Base-by-base conservation (phyloP, 2,113 vertebrate genomes). In the Chloropsis hardwickii region DNA sequence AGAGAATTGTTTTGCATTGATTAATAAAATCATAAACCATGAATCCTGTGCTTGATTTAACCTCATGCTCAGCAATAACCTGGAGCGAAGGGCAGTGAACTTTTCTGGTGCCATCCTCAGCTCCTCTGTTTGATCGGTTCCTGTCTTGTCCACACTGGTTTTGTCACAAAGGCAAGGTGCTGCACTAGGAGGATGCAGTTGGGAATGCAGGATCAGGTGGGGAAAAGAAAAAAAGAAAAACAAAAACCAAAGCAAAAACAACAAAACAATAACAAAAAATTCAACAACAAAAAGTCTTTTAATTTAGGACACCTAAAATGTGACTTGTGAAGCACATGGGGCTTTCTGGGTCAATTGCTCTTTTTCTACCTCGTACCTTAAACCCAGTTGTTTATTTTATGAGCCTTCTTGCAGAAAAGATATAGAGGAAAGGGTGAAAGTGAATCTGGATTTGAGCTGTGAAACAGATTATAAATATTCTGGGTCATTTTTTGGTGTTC, bases 181-280 rank as follows among this genome's bases (percentile, higher is more conserved):
- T 61, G 40, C 21, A 7, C 24, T 33, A 6, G 3, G 3, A 64
- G n/a, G 29, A n/a, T 42, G 27, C 35, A 77, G 10, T 17, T 27
- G 22, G 22, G 90, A 67, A 28, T 3, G 6, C 22, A 45, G 23
- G 25, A 10, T 21, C 8, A 11, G 10, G 0, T 60, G 4, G 11
- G 0, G 5, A 4, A 9, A 11, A 20, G 6, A 6, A 27, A 27
- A 23, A 33, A 33, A 11, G 19, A 24, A 25, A 28, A 4, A 2
- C 2, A 37, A 37, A 37, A 37, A 37, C 37, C 37, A 37, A 3
- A 13, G 12, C 4, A 11, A 45, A 33, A 45, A 5, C 5, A 64
- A 11, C 2, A 4, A 53, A 67, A 24, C 3, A 58, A 31, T 29
- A 57, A 44, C 4, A n/a, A 35, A 40, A 66, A n/a, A 44, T 18